Base-by-base conservation (phyloP, 2,888 invertebrate species). In the Drosophila differens region DNA sequence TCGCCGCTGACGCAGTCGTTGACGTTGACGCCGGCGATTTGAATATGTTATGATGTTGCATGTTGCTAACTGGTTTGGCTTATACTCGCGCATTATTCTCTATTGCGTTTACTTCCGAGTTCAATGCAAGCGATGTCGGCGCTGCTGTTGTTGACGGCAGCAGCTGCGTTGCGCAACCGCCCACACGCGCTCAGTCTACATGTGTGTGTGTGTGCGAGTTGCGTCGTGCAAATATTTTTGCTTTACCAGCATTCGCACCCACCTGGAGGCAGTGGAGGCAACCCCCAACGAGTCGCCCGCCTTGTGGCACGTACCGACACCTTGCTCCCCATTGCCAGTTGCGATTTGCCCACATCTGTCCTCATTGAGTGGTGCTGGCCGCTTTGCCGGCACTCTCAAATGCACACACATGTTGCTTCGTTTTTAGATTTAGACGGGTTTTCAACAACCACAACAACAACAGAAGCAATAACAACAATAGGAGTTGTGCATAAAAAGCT, bases 71-170 rank as follows among this genome's bases (percentile, higher is more conserved):
- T 87, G 89, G 87, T 89, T 90, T 89, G 72, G 51, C 66, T 70
- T 77, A 73, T 57, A 63, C 76, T 79, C 79, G 76, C 84, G 60
- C 84, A 81, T 70, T 74, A 79, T 81, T 82, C 83, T 82, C 87
- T 74, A 86, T 82, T 90, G 90, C 90, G 85, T 81, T 78, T 82
- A 90, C 91, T 87, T 87, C 90, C 86, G 90, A 90, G 90, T 90
- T 90, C 90, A 81, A 90, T 85, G 88, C 85, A 85, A 82, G 81
- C 64, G 67, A 37, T 59, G 66, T 61, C 39, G 70, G 51, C 58
- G 80, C 69, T 30, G 82, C 49, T 49, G 67, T 30, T 16, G 58
- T 19, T 65, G 47, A 37, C 47, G 52, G 47, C 52, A 47, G 61
- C 74, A 59, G 73, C 73, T 69, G 58, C 66, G 86, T 90, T 86